phyloP scores from a whole-genome alignment of 2,888 invertebrate genomes.

The Diogma glabrata region DNA sequence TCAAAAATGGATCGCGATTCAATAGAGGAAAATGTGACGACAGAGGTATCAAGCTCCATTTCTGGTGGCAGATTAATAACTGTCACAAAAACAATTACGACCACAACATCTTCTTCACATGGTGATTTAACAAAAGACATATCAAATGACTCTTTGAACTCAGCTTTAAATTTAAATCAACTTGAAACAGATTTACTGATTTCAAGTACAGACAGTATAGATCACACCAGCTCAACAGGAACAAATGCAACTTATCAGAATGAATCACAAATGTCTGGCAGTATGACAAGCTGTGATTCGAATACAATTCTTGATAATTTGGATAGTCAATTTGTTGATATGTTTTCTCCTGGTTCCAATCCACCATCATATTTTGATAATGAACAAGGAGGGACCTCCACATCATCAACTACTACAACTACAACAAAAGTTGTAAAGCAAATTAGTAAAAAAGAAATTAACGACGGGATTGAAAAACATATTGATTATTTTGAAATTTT shows the following conservation, averaged over 20 bases:
- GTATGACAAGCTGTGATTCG: conserved; percentile 71
- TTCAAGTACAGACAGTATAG: conserved; percentile 61
- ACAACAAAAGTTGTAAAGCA: neutral
- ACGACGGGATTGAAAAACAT: conserved; percentile 5
- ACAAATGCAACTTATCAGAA: conserved; percentile 76
- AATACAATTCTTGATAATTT: conserved; percentile 73
- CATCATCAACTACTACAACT: neutral
- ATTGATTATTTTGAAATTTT: conserved; percentile 6
- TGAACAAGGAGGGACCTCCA: neutral
- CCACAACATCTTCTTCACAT: conserved; percentile 10
- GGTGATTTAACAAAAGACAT: conserved; percentile 28
- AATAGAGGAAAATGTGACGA: conserved; percentile 23
- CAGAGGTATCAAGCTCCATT: conserved; percentile 17
- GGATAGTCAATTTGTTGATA: conserved; percentile 31
- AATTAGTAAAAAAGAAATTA: no score
- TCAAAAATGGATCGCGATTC: conserved; percentile 22
- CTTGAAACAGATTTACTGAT: conserved; percentile 45
- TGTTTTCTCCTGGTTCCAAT: conserved; percentile 11
- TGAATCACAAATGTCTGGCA: conserved; percentile 77
- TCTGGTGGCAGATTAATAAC: conserved; percentile 15
- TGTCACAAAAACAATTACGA: conserved; percentile 14
- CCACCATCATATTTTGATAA: conserved; percentile 4
- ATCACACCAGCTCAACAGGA: conserved; percentile 66
- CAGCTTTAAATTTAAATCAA: conserved; percentile 26
- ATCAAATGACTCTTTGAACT: conserved; percentile 31